Base-by-base conservation (phyloP, 30 jellyfish, hydroid and myxozoan genomes). In the Turritopsis dohrnii region DNA sequence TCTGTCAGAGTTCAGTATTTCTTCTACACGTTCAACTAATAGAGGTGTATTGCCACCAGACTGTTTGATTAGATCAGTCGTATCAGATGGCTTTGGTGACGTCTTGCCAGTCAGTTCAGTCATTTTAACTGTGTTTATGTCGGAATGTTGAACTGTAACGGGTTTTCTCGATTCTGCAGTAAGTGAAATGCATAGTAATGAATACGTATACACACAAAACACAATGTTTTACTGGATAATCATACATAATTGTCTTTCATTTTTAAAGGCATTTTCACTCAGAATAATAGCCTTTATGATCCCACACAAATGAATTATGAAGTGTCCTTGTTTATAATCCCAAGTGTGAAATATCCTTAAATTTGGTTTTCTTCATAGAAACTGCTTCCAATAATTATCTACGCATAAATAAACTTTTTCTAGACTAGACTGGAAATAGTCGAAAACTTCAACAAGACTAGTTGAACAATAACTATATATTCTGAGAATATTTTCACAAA, bases 1-100 rank as follows among this genome's bases (percentile, higher is more conserved):
- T 66, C 72, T 82, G 73, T 82, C 89, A 71, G 86, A 66, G 81
- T 82, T 82, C 28, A 82, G 89, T 25, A 82, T 82, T 29, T 82
- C 89, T 29, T 66, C 89, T 65, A 82, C 89, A 17, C 83, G 83
- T 54, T 82, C 83, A 82, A 82, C 41, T 21, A 82, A 26, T 8
- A 71, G 18, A 22, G 89, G 73, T 18, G 89, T 65, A 27, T 69
- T 69, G 0, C 31, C 77, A 69, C 77, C 77, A 27, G 77, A 69
- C 9, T 69, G 77, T 69, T 69, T 23, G 31, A 69, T 16, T 69
- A 69, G 28, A 7, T 69, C 77, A 21, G 77, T 60, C 73, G 21
- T 27, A 27, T 69, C 17, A 3, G 60, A 41, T 7, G 77, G 77
- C 19, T 23, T 69, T 27, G 30, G 77, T 69, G 77, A 69, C 16